A percentile compares a stretch with the other conserved stretches of the same genome.
These are phyloP conservation scores for Penelope pileata DNA, from an alignment of 2,113 vertebrate genomes.

Conservation along the genomic window DNA sequence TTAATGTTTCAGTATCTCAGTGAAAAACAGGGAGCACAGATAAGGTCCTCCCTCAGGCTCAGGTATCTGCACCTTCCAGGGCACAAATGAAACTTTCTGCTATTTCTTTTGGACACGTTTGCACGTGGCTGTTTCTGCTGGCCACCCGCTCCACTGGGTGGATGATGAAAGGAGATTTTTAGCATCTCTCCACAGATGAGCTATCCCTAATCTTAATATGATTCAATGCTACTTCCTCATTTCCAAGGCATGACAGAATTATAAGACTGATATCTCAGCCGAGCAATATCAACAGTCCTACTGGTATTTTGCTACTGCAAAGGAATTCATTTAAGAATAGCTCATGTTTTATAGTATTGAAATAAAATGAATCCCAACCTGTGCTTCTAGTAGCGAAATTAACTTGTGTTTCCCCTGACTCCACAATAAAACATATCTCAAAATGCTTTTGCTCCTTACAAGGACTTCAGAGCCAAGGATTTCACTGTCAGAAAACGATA, in stretches of 20 bases:
- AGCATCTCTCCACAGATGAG: not conserved
- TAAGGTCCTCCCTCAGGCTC: not conserved
- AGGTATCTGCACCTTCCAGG: not conserved
- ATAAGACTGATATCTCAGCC: not conserved
- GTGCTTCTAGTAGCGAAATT: not conserved
- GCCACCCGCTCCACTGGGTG: not conserved
- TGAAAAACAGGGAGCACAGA: not conserved
- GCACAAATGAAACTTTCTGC: too few species aligned
- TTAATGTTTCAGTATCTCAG: not conserved
- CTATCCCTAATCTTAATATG: accelerated
- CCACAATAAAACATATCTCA: not conserved
- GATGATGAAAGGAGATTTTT: accelerated
- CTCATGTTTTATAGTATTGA: not conserved
- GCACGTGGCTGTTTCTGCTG: not conserved
- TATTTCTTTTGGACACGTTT: not conserved
- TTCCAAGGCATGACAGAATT: not conserved
- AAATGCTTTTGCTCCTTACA: not conserved
- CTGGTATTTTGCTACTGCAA: not conserved
- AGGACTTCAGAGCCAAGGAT: not conserved
- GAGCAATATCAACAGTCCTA: not conserved
- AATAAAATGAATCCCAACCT: not conserved
- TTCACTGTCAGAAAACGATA: not conserved
- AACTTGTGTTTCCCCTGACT: not conserved
- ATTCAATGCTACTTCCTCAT: not conserved
- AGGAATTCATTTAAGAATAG: not conserved